phyloP scores from a whole-genome alignment of 2,113 vertebrate species.

The Podarcis cretensis region DNA sequence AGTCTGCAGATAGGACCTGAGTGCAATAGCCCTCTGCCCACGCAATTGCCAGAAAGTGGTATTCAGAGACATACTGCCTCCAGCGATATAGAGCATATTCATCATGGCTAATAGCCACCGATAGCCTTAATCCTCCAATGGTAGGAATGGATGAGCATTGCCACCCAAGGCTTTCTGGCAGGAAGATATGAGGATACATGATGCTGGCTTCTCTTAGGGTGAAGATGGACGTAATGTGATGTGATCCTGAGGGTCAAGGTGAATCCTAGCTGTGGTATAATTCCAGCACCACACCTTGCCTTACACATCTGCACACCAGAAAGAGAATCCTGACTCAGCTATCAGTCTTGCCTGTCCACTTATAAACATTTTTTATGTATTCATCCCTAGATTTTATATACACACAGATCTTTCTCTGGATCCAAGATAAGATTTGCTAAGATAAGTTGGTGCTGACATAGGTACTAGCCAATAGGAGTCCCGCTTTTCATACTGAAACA shows the following conservation, averaged over 20 bases:
- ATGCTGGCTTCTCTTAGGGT: not conserved
- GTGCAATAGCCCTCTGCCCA: too few relatives aligned
- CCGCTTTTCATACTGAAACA: not conserved
- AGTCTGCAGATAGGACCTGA: too few relatives aligned
- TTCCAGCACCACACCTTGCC: not conserved
- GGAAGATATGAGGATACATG: not conserved
- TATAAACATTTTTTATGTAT: not conserved
- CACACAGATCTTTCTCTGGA: not conserved
- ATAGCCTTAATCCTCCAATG: too few relatives aligned
- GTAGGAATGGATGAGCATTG: not conserved
- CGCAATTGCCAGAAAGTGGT: too few relatives aligned
- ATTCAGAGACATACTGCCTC: too few relatives aligned
- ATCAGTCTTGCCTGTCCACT: not conserved
- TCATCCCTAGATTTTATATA: not conserved
- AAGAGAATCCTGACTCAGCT: not conserved
- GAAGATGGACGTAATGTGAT: too few relatives aligned
- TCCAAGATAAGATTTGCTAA: not conserved
- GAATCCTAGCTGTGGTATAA: not conserved
- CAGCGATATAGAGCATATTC: too few relatives aligned
- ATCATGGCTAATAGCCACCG: too few relatives aligned
- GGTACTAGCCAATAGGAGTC: not conserved
- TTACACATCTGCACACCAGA: not conserved
- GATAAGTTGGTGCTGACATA: not conserved
- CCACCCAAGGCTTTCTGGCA: not conserved
- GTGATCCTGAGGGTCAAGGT: not conserved